Conservation (phyloP, 2,113 vertebrate species). For the Phycodurus eques region DNA sequence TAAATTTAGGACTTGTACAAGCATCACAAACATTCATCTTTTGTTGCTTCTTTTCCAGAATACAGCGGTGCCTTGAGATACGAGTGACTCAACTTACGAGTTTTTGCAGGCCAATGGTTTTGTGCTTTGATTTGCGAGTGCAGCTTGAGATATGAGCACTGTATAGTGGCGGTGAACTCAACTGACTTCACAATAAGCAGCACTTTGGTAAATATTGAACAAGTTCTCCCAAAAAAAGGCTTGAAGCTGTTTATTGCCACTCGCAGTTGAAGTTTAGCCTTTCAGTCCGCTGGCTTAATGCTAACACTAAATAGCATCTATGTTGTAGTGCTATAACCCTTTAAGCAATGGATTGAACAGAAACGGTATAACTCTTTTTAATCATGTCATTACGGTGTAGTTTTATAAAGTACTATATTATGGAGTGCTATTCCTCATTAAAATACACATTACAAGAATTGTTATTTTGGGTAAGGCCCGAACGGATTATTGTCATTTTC, state of each 20-base stretch:
- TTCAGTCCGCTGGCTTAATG: neutral
- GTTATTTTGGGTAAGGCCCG: no score
- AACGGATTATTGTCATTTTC: no score
- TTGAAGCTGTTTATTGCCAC: no score
- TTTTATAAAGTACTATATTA: neutral
- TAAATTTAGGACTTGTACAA: conserved; percentile 34
- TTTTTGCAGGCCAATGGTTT: neutral
- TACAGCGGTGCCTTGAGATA: neutral
- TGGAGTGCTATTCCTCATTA: no score
- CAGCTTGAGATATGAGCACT: neutral
- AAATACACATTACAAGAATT: no score
- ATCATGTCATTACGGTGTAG: neutral
- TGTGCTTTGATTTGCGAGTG: no score
- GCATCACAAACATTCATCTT: conserved; percentile 29
- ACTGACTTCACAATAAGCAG: neutral
- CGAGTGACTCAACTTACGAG: no score
- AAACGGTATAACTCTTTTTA: neutral
- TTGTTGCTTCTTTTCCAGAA: conserved; percentile 4
- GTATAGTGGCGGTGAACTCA: neutral
- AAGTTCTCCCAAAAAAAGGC: neutral
- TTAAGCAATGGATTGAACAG: neutral
- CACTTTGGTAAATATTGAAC: neutral
- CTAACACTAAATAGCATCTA: neutral
- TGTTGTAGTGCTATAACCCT: neutral
- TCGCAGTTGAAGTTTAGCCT: no score